Base-by-base conservation (phyloP, 1,140 invertebrate species). In the Eufriesea mexicana region DNA sequence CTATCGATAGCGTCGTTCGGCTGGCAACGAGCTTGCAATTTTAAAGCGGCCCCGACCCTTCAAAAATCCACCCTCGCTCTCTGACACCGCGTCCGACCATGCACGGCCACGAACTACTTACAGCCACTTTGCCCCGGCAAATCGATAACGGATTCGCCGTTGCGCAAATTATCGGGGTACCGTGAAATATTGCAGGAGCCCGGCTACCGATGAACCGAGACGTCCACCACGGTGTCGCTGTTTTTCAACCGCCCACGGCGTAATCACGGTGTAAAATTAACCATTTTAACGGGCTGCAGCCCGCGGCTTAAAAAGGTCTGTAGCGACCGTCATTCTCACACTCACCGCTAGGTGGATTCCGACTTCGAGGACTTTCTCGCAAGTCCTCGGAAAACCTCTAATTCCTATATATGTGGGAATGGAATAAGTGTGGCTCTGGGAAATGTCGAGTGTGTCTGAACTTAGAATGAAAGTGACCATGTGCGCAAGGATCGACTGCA, bases 1-100 rank as follows among this genome's bases (percentile, higher is more conserved):
- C 61, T 51, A 67, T 74, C 18, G 61, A 83, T 25, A 54, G 23
- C 67, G 20, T 70, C 72, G 83, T 79, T 80, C 62, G 61, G 51
- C 61, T 72, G 70, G 47, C 84, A 57, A 51, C 51, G 42, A 79
- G 73, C 59, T 83, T 71, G 85, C 77, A 68, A 84, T 86, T 86
- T 86, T 79, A 70, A 86, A 82, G 35, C 42, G 23, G 42, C 20
- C 35, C 45, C 45, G 47, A 35, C 57, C 59, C 42, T 62, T 76
- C 74, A 49, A 66, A 74, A 71, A 82, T 59, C 51, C 68, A 5
- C 14, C 16, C 16, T 35, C 51, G 45, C 42, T 42, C 35, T 49
- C 51, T 42, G 23, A 42, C 61, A 28, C 12, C 49, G 51, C 23
- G 25, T n/a, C 28, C 16, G 35, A 49, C n/a, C 35, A 75, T 81